phyloP scores from a whole-genome alignment of 2,113 vertebrate species.

The Daphoenositta chrysoptera region DNA sequence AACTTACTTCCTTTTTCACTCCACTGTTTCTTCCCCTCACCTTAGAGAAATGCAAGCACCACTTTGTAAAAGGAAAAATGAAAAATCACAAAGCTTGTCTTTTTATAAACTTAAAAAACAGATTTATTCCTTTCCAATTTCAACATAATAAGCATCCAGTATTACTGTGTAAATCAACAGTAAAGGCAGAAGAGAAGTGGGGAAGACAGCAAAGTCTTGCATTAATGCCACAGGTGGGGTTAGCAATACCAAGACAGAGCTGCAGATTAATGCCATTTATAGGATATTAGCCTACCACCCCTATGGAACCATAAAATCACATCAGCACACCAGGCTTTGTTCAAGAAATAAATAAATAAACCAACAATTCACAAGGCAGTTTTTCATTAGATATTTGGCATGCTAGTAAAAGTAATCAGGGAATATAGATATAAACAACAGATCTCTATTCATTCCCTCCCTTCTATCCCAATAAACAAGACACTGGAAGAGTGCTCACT shows the following conservation, averaged over 20 bases:
- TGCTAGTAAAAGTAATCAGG: background rate
- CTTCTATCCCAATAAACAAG: background rate
- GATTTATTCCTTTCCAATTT: background rate
- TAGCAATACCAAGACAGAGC: background rate
- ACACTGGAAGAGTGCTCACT: background rate
- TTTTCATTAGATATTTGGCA: constrained; percentile 35
- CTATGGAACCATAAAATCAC: background rate
- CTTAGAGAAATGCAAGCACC: background rate
- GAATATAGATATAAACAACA: background rate
- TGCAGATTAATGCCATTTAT: background rate
- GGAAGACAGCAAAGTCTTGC: background rate
- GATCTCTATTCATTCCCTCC: background rate
- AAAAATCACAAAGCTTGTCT: background rate
- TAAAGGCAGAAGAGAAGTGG: background rate
- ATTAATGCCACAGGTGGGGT: background rate
- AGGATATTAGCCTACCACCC: background rate
- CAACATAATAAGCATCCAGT: background rate
- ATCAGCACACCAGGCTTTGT: background rate
- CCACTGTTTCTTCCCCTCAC: background rate
- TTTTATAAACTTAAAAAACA: background rate
- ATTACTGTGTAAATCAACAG: background rate
- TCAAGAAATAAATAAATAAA: constrained; percentile 1
- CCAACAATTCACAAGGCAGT: constrained; percentile 4
- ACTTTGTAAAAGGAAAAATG: background rate
- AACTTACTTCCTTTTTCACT: background rate